Evolutionary conservation across 1,140 invertebrate species (phyloP), one percentile per base, ranked within the genome.

Genomic region (Cryptotermes secundus): DNA sequence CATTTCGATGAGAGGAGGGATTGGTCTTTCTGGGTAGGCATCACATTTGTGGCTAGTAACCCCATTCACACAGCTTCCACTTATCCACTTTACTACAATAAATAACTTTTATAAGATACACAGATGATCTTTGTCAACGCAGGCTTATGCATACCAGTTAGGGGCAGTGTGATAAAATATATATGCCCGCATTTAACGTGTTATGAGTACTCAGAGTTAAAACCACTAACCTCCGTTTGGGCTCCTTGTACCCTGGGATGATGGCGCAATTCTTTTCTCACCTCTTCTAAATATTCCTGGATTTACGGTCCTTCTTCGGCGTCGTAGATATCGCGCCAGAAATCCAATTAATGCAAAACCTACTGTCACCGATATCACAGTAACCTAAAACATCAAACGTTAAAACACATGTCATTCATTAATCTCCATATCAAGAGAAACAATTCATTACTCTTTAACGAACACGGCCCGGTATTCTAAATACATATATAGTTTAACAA

Each of bases 321-420:
- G 81, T 16, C 84, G 42, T 35, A 85, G 65, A 42, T 83, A 83
- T 79, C 84, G 42, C 34, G 84, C 84, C 83, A 85, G 83, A 42
- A 85, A 38, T 16, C 84, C 84, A 34, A 85, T 36, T 42, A 85
- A 36, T 79, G 34, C 49, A 79, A 85, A 82, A 16, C 84, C 84
- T 36, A 85, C n/a, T n/a, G 84, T 83, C 42, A 85, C 65, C 31
- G 84, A 85, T 10, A 85, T 26, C 22, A 85, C 82, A 53, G 84
- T 85, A 34, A 85, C 80, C 84, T 85, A n/a, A 59, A 84, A 82
- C 22, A 72, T 35, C 83, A 59, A 34, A 19, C 7, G 34, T 84
- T 45, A 49, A 24, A 12, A 82, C 42, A 36, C 45, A 19, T 12
- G 22, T 34, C 36, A 82, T 38, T 49, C 36, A 12, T 22, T 36